phyloP scores from a whole-genome alignment of 2,888 invertebrate genomes.

The Drosophila tripunctata region DNA sequence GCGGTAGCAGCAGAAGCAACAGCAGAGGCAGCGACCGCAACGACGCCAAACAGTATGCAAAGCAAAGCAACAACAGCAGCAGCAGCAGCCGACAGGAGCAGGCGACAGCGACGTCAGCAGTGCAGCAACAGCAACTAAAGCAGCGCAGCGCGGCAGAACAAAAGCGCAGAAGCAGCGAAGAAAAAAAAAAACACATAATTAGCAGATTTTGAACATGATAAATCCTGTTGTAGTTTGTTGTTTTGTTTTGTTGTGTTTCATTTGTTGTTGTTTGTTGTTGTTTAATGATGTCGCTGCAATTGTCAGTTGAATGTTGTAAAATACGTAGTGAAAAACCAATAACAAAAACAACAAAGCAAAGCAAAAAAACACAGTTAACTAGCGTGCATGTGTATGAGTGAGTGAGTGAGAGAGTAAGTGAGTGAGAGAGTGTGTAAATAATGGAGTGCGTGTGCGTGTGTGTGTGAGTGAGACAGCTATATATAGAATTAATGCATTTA shows the following conservation, averaged over 20 bases:
- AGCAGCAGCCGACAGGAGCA: slow-evolving; percentile 10
- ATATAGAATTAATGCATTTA: slow-evolving; percentile 57
- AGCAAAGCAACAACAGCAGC: slow-evolving; percentile 12
- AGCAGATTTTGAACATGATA: slow-evolving; percentile 63
- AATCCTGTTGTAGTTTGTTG: slow-evolving; percentile 41
- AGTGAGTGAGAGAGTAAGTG: slow-evolving; percentile 20
- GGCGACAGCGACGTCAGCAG: slow-evolving; percentile 24
- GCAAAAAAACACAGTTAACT: slow-evolving; percentile 49
- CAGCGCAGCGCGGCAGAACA: slow-evolving; percentile 7
- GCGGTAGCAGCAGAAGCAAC: slow-evolving; percentile 26
- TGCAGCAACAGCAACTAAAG: slow-evolving; percentile 3
- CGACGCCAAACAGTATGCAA: slow-evolving; percentile 9
- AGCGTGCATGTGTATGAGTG: slow-evolving; percentile 27
- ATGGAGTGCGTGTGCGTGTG: slow-evolving; percentile 22
- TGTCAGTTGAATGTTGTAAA: slow-evolving; percentile 47
- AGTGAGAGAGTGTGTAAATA: slow-evolving; percentile 59
- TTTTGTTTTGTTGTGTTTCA: slow-evolving; percentile 28
- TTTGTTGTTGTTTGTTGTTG: slow-evolving; percentile 20
- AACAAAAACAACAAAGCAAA: too few species aligned
- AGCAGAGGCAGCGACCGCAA: slow-evolving; percentile 28
- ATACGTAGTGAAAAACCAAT: slow-evolving; percentile 11
- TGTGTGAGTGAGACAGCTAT: slow-evolving; percentile 21
- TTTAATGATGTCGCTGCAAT: slow-evolving; percentile 69
- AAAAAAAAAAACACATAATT: slow-evolving; percentile 48
- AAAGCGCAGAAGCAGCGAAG: slow-evolving; percentile 11